Conservation (phyloP, 2,113 vertebrate genomes). For the Gasterosteus nipponicus region DNA sequence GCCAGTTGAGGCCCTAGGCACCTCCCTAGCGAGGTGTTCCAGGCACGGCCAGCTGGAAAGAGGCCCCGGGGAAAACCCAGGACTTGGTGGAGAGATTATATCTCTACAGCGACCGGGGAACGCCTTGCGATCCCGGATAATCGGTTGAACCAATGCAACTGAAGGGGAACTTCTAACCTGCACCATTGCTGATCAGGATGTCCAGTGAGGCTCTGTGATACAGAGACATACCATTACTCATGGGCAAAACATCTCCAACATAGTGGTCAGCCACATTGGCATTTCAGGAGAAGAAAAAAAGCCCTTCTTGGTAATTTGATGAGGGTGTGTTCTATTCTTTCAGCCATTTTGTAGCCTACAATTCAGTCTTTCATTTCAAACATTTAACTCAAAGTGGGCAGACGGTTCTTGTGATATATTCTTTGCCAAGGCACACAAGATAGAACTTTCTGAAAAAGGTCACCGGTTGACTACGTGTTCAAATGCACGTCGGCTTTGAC, state of each 20-base stretch:
- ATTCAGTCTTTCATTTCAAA: conserved; percentile 30
- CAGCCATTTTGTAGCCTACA: conserved; percentile 30
- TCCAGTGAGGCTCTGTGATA: background rate
- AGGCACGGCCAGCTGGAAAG: too few species aligned
- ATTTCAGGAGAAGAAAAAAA: conserved; percentile 23
- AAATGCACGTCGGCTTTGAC: conserved; percentile 27
- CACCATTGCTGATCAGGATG: conserved; percentile 15
- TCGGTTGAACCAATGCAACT: background rate
- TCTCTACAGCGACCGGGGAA: too few species aligned
- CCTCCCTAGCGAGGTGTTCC: too few species aligned
- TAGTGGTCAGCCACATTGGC: conserved; percentile 4
- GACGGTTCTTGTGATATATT: conserved; percentile 29
- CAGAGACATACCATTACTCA: conserved; percentile 27
- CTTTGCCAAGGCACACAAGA: conserved; percentile 31
- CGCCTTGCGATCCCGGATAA: too few species aligned
- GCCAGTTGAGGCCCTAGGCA: too few species aligned
- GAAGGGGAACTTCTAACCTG: background rate
- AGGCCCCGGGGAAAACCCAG: too few species aligned
- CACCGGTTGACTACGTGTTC: conserved; percentile 18
- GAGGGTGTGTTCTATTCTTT: conserved; percentile 28
- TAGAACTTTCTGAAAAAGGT: conserved; percentile 41
- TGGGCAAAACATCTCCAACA: conserved; percentile 32
- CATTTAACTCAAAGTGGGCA: conserved; percentile 41
- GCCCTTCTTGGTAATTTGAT: conserved; percentile 1
- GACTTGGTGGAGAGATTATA: too few species aligned